A percentile compares a stretch with the other conserved stretches of the same genome.
Conservation (phyloP, 2,888 invertebrate species). For the Metellina segmentata region DNA sequence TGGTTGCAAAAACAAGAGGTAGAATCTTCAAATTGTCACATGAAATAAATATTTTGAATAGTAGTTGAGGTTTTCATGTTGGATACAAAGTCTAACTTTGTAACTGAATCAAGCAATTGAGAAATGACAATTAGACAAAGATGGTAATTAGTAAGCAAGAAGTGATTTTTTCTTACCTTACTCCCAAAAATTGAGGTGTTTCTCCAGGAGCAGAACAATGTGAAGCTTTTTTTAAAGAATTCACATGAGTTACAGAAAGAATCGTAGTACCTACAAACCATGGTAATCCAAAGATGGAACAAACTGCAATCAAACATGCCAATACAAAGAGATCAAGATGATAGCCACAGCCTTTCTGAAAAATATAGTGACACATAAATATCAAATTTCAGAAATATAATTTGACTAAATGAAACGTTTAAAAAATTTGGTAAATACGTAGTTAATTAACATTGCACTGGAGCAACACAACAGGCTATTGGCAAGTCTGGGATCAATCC, state of each 20-base stretch:
- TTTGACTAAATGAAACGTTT: not conserved
- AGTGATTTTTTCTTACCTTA: constrained; percentile 79
- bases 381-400: not conserved
- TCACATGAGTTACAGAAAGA: constrained; percentile 82
- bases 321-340: constrained; percentile 83
- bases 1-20: no score
- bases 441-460: no score
- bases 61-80: no score
- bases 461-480: no score
- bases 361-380: constrained; percentile 30
- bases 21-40: no score
- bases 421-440: not conserved
- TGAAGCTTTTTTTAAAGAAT: constrained; percentile 82
- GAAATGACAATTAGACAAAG: not conserved
- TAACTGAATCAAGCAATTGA: no score
- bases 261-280: constrained; percentile 83
- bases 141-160: not conserved
- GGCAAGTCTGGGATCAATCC: no score
- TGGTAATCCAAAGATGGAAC: constrained; percentile 82
- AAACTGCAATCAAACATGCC: constrained; percentile 81
- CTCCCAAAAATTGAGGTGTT: constrained; percentile 82
- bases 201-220: constrained; percentile 83
- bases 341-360: constrained; percentile 83
- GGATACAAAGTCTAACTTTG: no score
- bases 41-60: no score